phyloP scores from a whole-genome alignment of 1,140 invertebrate genomes.

The Panagrolaimus sp. region DNA sequence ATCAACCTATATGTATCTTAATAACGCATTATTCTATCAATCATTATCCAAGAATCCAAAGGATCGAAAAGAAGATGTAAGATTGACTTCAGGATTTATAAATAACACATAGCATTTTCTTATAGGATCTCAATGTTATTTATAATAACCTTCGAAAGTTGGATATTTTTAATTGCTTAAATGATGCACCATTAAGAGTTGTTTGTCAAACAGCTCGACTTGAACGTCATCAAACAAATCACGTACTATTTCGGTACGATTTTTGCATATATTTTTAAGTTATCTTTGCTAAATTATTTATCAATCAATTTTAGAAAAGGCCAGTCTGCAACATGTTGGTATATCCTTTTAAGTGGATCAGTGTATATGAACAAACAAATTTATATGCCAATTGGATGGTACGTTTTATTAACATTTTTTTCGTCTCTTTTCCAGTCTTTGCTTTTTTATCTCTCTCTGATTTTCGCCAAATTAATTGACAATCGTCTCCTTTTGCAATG shows the following conservation, averaged over 20 bases:
- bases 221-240: slow-evolving; percentile 41
- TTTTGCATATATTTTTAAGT: neutral
- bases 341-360: slow-evolving; percentile 42
- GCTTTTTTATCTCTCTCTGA: slow-evolving; percentile 17
- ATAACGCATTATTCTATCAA: slow-evolving; percentile 12
- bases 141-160: slow-evolving; percentile 37
- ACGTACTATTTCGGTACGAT: slow-evolving; percentile 42
- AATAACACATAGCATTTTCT: neutral
- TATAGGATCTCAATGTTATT: slow-evolving; percentile 39
- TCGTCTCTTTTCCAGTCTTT: neutral
- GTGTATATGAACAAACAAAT: slow-evolving; percentile 51
- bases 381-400: slow-evolving; percentile 45
- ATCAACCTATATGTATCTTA: neutral
- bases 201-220: slow-evolving; percentile 39
- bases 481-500: no score
- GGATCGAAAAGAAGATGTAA: slow-evolving; percentile 10
- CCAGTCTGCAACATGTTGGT: slow-evolving; percentile 47
- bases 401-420: slow-evolving; percentile 22
- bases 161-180: slow-evolving; percentile 37
- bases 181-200: slow-evolving; percentile 31
- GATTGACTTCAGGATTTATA: neutral
- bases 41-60: neutral
- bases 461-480: neutral
- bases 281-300: no score
- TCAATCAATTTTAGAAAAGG: slow-evolving; percentile 44